Conservation (phyloP, 2,797 vertebrate genomes). For the Chromobotia macracanthus region DNA sequence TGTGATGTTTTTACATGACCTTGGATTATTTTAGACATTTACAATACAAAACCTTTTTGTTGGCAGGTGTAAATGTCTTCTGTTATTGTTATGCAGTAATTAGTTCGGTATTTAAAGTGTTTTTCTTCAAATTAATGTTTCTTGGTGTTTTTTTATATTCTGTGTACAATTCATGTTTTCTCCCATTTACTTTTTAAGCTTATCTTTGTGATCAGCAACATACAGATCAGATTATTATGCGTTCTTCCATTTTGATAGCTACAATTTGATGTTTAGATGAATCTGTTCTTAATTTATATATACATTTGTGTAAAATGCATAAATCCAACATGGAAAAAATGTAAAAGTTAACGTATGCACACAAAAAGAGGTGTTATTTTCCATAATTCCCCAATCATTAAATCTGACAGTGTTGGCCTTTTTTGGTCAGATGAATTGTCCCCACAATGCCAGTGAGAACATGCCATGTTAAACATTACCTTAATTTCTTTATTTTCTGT, state of each 20-base stretch:
- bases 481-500: not conserved
- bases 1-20: constrained; percentile 30
- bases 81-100: constrained; percentile 43
- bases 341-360: not conserved
- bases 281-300: not conserved
- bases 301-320: constrained; percentile 2
- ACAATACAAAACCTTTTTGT: constrained; percentile 35
- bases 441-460: not conserved
- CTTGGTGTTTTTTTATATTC: constrained; percentile 28
- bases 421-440: no score
- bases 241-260: constrained; percentile 3
- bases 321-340: constrained; percentile 1
- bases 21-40: constrained; percentile 42
- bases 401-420: not conserved
- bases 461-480: not conserved
- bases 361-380: not conserved
- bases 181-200: not conserved
- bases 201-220: not conserved
- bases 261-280: not conserved
- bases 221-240: not conserved
- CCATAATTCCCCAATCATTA: not conserved
- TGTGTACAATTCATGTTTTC: constrained; percentile 5
- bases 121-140: constrained; percentile 52
- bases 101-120: constrained; percentile 47
- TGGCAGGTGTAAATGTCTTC: constrained; percentile 33